Conservation (phyloP, 1,140 invertebrate genomes). For the Megalopta genalis region DNA sequence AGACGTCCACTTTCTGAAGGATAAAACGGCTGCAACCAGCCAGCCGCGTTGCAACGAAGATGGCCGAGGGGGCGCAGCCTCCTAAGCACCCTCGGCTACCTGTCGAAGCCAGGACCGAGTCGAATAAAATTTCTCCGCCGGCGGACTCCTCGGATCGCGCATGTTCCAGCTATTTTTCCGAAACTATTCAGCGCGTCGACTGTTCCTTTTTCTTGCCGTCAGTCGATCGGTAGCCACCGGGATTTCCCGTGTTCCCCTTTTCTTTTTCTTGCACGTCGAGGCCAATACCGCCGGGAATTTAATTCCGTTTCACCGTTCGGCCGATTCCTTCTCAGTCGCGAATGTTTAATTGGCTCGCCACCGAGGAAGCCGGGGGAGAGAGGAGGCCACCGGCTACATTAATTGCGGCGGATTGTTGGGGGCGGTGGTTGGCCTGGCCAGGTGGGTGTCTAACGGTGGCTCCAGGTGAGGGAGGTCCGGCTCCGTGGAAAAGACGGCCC, state of each 20-base stretch:
- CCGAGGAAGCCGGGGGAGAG: slow-evolving; percentile 38
- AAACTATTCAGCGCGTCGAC: not conserved
- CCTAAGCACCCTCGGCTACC: too few relatives aligned
- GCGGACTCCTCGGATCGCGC: not conserved
- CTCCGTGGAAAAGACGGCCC: slow-evolving; percentile 59
- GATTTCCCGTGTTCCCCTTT: not conserved
- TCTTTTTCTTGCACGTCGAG: slow-evolving; percentile 46
- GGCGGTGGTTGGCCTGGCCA: slow-evolving; percentile 50
- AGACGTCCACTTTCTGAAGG: too few relatives aligned
- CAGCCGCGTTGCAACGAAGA: too few relatives aligned
- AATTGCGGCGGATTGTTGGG: slow-evolving; percentile 72
- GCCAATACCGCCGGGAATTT: slow-evolving; percentile 60
- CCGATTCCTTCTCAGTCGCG: slow-evolving; percentile 70
- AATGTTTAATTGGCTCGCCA: slow-evolving; percentile 75
- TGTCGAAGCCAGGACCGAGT: too few relatives aligned
- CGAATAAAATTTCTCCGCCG: not conserved
- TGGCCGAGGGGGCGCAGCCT: too few relatives aligned
- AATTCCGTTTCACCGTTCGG: slow-evolving; percentile 65
- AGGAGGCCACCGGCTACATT: slow-evolving; percentile 70
- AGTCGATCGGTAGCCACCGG: slow-evolving; percentile 8
- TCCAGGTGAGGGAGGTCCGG: slow-evolving; percentile 35
- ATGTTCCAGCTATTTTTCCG: not conserved
- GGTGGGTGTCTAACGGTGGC: slow-evolving; percentile 64
- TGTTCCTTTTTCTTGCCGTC: too few relatives aligned
- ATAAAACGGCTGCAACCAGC: too few relatives aligned